phyloP scores from a whole-genome alignment of 2,797 vertebrate genomes.

The Phataginus tetradactyla region DNA sequence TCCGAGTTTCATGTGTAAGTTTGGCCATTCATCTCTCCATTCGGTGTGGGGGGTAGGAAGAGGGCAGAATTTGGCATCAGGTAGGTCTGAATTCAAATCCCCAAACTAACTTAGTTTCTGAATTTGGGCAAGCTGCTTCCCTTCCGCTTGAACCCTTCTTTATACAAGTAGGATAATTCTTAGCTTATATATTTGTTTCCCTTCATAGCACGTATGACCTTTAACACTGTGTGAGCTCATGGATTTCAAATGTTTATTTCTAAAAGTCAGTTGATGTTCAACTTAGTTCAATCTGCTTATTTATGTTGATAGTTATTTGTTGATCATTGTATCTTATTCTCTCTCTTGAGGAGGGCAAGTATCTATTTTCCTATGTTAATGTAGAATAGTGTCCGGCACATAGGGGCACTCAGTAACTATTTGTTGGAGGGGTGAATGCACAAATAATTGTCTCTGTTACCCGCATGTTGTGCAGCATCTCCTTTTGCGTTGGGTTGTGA shows the following conservation, averaged over 20 bases:
- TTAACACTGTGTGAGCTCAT: not conserved
- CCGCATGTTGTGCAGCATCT: not conserved
- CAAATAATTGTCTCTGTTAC: not conserved
- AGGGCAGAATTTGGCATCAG: not conserved
- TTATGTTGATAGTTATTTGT: not conserved
- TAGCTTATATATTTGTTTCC: not conserved
- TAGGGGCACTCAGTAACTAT: not conserved
- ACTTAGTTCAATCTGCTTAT: not conserved
- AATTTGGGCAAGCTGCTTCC: not conserved
- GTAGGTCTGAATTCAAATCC: conserved; percentile 8
- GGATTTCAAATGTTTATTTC: conserved; percentile 29
- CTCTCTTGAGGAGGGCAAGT: not conserved
- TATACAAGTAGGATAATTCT: not conserved
- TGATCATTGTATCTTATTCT: not conserved
- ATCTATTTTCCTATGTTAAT: not conserved
- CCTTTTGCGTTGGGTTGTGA: not conserved
- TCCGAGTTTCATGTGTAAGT: not conserved
- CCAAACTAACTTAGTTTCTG: not conserved
- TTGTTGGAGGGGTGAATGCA: not conserved
- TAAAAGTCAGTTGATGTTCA: not conserved
- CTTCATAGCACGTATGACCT: not conserved
- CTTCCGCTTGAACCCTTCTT: not conserved
- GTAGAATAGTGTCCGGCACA: not conserved
- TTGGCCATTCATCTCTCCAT: not conserved
- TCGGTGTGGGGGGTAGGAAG: not conserved